These are phyloP conservation scores for Corbicula japonica DNA, from an alignment of 2,888 invertebrate species.

Conservation along the genomic window DNA sequence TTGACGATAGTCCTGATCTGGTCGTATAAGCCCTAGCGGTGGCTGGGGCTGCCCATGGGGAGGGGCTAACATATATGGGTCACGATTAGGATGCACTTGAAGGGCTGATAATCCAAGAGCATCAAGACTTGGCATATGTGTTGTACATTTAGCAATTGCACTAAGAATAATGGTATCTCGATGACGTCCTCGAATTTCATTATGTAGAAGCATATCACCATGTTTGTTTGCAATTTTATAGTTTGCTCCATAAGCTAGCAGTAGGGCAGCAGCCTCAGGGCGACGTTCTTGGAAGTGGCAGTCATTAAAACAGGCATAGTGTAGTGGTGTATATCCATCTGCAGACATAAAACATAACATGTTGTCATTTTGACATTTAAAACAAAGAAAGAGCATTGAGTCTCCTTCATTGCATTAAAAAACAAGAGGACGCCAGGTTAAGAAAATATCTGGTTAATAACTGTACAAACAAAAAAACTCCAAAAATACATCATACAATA, in stretches of 20 bases:
- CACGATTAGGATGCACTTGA: constrained; percentile 34
- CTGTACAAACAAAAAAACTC: too few species aligned
- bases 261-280: constrained; percentile 81
- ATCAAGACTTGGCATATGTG: constrained; percentile 75
- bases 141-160: constrained; percentile 80
- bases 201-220: constrained; percentile 78
- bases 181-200: constrained; percentile 76
- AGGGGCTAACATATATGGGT: constrained; percentile 50
- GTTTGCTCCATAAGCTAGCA: constrained; percentile 84
- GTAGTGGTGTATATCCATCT: constrained; percentile 81
- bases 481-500: too few species aligned
- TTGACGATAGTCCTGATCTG: constrained; percentile 41
- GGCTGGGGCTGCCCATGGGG: constrained; percentile 28
- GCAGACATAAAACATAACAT: too few species aligned
- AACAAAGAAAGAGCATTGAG: too few species aligned
- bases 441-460: too few species aligned
- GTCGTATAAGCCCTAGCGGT: constrained; percentile 19
- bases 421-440: too few species aligned
- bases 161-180: constrained; percentile 68
- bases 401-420: too few species aligned
- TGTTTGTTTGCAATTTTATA: constrained; percentile 78
- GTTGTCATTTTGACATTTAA: too few species aligned
- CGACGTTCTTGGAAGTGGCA: constrained; percentile 76
- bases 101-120: constrained; percentile 62
- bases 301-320: constrained; percentile 83